Conservation (phyloP, 2,113 vertebrate species). For the Platysternon megacephalum region DNA sequence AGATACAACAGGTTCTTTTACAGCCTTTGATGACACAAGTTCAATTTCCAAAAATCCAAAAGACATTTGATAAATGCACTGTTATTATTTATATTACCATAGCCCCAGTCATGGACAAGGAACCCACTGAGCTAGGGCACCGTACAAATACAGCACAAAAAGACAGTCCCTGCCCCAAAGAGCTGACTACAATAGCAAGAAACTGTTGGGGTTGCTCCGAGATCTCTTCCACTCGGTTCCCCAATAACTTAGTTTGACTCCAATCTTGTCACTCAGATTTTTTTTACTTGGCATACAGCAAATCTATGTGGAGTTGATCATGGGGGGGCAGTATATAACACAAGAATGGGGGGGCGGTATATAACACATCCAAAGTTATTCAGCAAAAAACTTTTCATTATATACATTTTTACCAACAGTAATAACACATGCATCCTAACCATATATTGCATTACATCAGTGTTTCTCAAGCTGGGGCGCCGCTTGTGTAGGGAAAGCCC, state of each 20-base stretch:
- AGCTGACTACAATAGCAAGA: background rate
- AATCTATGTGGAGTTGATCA: background rate
- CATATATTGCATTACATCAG: background rate
- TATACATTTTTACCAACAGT: background rate
- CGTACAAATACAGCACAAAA: background rate
- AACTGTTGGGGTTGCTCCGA: accelerated
- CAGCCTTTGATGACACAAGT: background rate
- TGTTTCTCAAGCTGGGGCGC: too few species aligned
- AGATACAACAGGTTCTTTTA: background rate
- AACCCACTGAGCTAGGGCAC: accelerated
- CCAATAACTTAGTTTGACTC: background rate
- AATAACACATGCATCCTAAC: background rate
- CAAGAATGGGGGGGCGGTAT: background rate
- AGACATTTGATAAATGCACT: background rate
- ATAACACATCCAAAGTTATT: background rate
- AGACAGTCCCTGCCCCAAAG: background rate
- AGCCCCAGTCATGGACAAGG: accelerated
- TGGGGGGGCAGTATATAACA: background rate
- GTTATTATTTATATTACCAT: accelerated
- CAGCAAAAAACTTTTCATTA: background rate
- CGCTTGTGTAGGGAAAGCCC: too few species aligned
- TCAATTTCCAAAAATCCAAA: background rate
- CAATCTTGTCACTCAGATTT: background rate
- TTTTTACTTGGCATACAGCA: background rate
- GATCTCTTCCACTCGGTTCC: background rate